These are phyloP conservation scores for Taenioides sp. DNA, from an alignment of 2,797 vertebrate species.

Conservation along the genomic window DNA sequence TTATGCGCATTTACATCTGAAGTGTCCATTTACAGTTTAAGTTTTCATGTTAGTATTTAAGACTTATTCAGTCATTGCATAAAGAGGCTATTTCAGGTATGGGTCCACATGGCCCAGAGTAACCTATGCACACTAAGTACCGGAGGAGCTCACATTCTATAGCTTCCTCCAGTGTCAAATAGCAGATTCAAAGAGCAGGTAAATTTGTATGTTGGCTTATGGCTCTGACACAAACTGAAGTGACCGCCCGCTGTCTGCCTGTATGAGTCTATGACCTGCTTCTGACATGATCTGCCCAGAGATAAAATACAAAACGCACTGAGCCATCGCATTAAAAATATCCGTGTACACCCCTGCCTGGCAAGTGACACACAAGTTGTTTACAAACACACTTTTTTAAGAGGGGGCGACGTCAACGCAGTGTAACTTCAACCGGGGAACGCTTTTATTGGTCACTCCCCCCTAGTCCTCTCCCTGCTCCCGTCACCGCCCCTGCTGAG, in stretches of 20 bases:
- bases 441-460: conserved; percentile 28
- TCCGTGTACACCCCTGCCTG: conserved; percentile 25
- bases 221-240: not conserved
- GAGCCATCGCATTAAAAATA: conserved; percentile 53
- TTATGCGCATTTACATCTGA: not conserved
- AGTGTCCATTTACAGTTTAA: not conserved
- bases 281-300: conserved; percentile 42
- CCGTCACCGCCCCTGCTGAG: conserved; percentile 52
- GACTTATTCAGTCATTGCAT: not conserved
- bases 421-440: conserved; percentile 38
- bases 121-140: not conserved
- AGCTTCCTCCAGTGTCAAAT: not conserved
- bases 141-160: not conserved
- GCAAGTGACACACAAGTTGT: conserved; percentile 50
- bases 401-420: conserved; percentile 41
- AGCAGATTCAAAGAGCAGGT: not conserved
- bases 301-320: conserved; percentile 20
- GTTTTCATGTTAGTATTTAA: not conserved
- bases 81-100: not conserved
- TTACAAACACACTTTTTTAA: conserved; percentile 67
- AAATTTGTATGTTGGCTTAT: too few relatives aligned
- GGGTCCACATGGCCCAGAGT: not conserved
- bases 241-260: not conserved
- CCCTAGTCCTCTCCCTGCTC: not conserved
- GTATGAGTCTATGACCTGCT: conserved; percentile 3